Percentiles rank a stretch among this genome's conserved stretches.
These are phyloP conservation scores for Ephydatia muelleri DNA, from an alignment of 37 sponge, comb jelly and placozoan species.

Conservation along the genomic window DNA sequence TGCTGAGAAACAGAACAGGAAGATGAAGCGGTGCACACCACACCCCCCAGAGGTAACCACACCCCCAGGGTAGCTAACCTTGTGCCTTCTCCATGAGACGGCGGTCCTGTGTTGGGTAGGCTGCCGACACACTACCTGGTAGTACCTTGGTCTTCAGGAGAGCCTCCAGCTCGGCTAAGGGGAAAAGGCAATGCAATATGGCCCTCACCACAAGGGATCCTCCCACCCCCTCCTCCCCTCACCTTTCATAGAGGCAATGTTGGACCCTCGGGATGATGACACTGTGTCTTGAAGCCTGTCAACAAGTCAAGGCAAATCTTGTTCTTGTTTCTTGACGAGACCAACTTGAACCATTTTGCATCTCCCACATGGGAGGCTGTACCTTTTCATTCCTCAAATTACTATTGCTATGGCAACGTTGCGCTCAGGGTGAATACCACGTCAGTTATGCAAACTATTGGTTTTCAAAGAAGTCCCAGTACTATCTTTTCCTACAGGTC, in stretches of 20 bases:
- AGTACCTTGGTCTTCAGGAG: constrained; percentile 32
- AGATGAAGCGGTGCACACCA: neutral
- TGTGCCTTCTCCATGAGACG: neutral
- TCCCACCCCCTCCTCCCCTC: neutral
- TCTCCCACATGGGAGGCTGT: no score
- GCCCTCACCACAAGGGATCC: no score
- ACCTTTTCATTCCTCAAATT: no score
- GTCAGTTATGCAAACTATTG: no score
- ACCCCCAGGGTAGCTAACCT: neutral
- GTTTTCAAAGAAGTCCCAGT: no score
- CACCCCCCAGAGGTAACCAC: neutral
- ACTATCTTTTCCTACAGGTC: neutral
- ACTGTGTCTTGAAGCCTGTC: neutral
- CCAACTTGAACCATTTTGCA: neutral
- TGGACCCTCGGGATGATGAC: neutral
- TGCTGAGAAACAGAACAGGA: neutral
- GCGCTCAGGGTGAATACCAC: no score
- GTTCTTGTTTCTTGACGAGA: neutral
- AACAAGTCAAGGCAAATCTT: neutral
- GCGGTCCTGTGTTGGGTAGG: constrained; percentile 22
- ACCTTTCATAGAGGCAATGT: neutral
- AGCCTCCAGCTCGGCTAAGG: constrained; percentile 17
- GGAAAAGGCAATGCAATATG: neutral
- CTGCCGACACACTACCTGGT: constrained; percentile 10
- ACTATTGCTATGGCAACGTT: no score